Conservation (phyloP, 2,888 invertebrate genomes). For the Meandrusa payeni region DNA sequence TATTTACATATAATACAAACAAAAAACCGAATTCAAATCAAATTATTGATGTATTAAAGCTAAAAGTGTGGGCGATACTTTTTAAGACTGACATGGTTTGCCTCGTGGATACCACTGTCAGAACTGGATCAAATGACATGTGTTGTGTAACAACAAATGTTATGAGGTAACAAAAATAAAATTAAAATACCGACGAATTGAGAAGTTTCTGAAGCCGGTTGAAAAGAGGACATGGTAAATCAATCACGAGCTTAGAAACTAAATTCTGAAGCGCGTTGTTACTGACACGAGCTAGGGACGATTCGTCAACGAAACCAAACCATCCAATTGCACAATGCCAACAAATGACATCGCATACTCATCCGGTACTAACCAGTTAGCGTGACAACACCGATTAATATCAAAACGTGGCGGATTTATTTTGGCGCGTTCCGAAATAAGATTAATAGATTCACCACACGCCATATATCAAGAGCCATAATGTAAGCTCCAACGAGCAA, state of each 20-base stretch:
- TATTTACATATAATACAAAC: too few relatives aligned
- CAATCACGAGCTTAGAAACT: neutral
- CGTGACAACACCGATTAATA: conserved; percentile 53
- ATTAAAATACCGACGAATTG: too few relatives aligned
- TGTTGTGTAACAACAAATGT: too few relatives aligned
- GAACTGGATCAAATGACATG: too few relatives aligned
- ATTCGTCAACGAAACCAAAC: conserved; percentile 12
- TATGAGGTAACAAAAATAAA: too few relatives aligned
- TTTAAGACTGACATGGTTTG: too few relatives aligned
- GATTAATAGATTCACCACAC: conserved; percentile 66
- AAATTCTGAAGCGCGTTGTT: neutral
- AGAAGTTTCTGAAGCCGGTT: too few relatives aligned
- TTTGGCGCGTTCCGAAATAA: conserved; percentile 65
- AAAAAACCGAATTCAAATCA: too few relatives aligned
- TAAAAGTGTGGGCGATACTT: too few relatives aligned
- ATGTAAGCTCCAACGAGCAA: conserved; percentile 26
- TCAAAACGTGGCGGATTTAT: conserved; percentile 64
- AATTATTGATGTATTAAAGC: too few relatives aligned
- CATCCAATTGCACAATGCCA: conserved; percentile 16
- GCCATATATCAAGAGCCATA: conserved; percentile 47
- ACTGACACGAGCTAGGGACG: neutral
- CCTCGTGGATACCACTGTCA: too few relatives aligned
- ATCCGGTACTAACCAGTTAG: conserved; percentile 33
- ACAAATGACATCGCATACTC: conserved; percentile 36
- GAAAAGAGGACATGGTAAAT: too few relatives aligned